Percentiles rank a stretch among this genome's conserved stretches.
These are phyloP conservation scores for Aspidiotus destructor DNA, from an alignment of 2,888 invertebrate genomes.

Conservation along the genomic window DNA sequence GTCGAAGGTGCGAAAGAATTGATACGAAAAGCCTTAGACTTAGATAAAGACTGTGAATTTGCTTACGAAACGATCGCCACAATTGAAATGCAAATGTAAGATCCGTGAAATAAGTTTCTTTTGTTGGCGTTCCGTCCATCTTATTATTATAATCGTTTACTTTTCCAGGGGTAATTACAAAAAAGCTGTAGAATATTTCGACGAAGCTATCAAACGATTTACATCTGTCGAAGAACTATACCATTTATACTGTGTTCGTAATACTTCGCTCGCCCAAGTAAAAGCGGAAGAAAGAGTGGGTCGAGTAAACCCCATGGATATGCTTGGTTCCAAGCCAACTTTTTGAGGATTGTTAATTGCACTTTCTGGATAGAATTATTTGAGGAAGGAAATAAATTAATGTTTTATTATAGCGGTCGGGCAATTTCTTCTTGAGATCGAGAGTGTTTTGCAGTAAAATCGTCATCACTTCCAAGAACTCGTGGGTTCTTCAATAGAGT, in stretches of 20 bases:
- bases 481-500: too few species aligned
- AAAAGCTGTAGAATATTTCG: constrained; percentile 73
- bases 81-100: constrained; percentile 80
- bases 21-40: constrained; percentile 69
- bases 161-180: constrained; percentile 64
- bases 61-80: constrained; percentile 92
- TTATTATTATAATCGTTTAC: not conserved
- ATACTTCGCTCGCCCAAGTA: constrained; percentile 20
- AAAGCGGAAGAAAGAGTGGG: constrained; percentile 24
- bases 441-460: too few species aligned
- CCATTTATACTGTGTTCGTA: constrained; percentile 23
- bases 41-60: constrained; percentile 87
- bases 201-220: constrained; percentile 63
- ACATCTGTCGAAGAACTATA: constrained; percentile 17
- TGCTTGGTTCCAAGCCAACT: too few species aligned
- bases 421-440: too few species aligned
- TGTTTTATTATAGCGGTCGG: too few species aligned
- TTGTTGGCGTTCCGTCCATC: constrained; percentile 32
- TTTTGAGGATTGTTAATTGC: too few species aligned
- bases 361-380: too few species aligned
- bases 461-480: too few species aligned
- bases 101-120: constrained; percentile 41
- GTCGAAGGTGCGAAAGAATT: constrained; percentile 65
- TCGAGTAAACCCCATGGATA: not conserved
- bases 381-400: too few species aligned